Conservation (phyloP, 2,888 invertebrate species). For the Euclidia mi region DNA sequence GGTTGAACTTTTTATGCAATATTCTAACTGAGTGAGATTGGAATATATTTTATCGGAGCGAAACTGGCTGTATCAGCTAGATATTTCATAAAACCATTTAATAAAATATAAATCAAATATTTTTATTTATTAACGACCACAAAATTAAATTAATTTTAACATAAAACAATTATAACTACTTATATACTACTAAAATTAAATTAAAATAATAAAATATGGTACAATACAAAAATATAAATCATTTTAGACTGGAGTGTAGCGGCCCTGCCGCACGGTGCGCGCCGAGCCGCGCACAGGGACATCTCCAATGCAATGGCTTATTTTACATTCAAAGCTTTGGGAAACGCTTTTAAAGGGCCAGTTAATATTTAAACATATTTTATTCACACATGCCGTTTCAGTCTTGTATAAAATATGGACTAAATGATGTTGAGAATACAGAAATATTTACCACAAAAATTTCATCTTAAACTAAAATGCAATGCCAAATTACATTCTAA, state of each 20-base stretch:
- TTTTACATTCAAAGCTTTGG: slow-evolving; percentile 68
- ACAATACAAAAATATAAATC: slow-evolving; percentile 45
- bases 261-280: neutral
- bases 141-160: too few relatives aligned
- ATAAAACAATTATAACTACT: too few relatives aligned
- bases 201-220: too few relatives aligned
- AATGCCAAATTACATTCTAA: too few relatives aligned
- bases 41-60: slow-evolving; percentile 33
- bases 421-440: neutral
- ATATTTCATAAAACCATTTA: slow-evolving; percentile 37
- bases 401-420: slow-evolving; percentile 5
- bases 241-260: slow-evolving; percentile 25
- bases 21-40: slow-evolving; percentile 33
- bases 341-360: slow-evolving; percentile 62
- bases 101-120: too few relatives aligned
- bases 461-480: too few relatives aligned
- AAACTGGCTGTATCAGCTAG: slow-evolving; percentile 32
- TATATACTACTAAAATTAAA: too few relatives aligned
- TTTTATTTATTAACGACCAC: too few relatives aligned
- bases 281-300: slow-evolving; percentile 28
- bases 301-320: slow-evolving; percentile 66
- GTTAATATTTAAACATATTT: slow-evolving; percentile 63
- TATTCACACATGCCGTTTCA: slow-evolving; percentile 19
- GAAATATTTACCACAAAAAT: too few relatives aligned
- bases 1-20: slow-evolving; percentile 21